Evolutionary conservation across 2,797 vertebrate genomes (phyloP).

Genomic region (Naso thynnoides): DNA sequence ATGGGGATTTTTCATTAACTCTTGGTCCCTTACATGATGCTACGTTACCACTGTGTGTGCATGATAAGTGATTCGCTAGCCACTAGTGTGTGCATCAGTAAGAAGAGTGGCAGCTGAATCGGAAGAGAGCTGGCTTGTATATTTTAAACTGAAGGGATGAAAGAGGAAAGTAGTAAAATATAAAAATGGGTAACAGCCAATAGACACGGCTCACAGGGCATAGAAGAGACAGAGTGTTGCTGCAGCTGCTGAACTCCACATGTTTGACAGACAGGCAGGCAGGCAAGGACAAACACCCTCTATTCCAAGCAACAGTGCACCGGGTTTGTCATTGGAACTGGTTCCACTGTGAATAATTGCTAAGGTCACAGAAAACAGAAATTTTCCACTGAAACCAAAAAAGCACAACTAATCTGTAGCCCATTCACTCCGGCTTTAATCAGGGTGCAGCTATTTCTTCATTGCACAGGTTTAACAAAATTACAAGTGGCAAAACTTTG

Average conservation of each 20-base stretch:
- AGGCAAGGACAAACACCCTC: slow-evolving; percentile 10
- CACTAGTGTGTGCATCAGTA: too few relatives aligned
- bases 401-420: slow-evolving; percentile 3
- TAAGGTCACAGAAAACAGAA: slow-evolving; percentile 2
- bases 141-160: not conserved
- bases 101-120: not conserved
- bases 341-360: slow-evolving; percentile 10
- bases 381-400: slow-evolving; percentile 1
- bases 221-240: slow-evolving; percentile 4
- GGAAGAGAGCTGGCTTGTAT: not conserved
- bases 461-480: slow-evolving; percentile 28
- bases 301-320: not conserved
- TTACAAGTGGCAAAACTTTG: slow-evolving; percentile 51
- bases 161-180: slow-evolving; percentile 1
- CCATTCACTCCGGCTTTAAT: slow-evolving; percentile 34
- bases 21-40: too few relatives aligned
- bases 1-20: too few relatives aligned
- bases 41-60: too few relatives aligned
- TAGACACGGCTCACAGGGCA: slow-evolving; percentile 10
- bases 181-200: slow-evolving; percentile 10
- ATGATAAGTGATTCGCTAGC: too few relatives aligned
- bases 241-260: slow-evolving; percentile 17
- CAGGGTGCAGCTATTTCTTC: slow-evolving; percentile 46
- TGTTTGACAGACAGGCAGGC: not conserved
- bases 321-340: slow-evolving; percentile 24